Evolutionary conservation across 2,888 invertebrate species (phyloP), one percentile per base, ranked within the genome.

Genomic region (Diaphora mendica): DNA sequence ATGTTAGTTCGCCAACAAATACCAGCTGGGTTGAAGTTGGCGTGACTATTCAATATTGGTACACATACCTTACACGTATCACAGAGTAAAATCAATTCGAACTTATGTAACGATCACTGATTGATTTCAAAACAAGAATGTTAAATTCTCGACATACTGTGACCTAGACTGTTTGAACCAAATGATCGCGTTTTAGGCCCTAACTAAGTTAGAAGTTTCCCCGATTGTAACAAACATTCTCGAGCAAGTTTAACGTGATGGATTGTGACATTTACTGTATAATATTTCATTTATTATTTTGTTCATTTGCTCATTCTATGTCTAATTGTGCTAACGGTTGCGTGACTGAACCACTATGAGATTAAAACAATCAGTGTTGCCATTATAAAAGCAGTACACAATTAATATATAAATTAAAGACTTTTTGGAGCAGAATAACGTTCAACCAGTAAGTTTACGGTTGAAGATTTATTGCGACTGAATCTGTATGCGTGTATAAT

Each of bases 1-100:
- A 92, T 89, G 84, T 89, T 90, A 91, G 91, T 92, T 91, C 81
- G 77, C 81, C 86, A 89, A 91, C 90, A 90, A 90, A 90, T 90
- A 87, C 87, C 91, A 88, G 89, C 85, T 90, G 90, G 83, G 85
- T 82, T 72, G 81, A 87, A 89, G 85, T 91, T 91, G 83, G 86
- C 86, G 85, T 85, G 85, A 83, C 82, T 83, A 81, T 84, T 86
- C 86, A 83, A 87, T 88, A 90, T 89, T 84, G 86, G 86, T 82
- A 80, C 79, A 84, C 79, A 81, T 74, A 85, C 80, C 82, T 72
- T 78, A 82, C 71, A 79, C 75, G 51, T 20, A 74, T 8, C 81
- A 85, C 82, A 90, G 86, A 51, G 51, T 81, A 79, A 70, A 80
- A 78, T 8, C 75, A 20, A 70, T 48, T 26, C 9, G 0, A 35